Evolutionary conservation across 2,888 invertebrate species (phyloP).

Genomic region (Ophraella communa): DNA sequence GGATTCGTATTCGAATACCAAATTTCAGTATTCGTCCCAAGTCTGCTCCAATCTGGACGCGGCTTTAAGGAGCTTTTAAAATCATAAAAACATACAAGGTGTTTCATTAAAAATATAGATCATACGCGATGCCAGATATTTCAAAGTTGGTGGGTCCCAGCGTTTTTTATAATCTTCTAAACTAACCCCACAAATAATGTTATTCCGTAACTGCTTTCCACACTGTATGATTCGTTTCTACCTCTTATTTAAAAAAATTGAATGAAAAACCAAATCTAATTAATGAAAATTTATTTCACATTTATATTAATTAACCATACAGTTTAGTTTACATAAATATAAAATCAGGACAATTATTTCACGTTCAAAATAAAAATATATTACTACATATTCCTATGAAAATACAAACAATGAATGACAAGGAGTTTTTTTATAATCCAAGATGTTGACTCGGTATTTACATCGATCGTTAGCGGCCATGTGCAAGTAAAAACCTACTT

Average conservation of each 20-base stretch:
- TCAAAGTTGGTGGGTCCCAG: too few relatives aligned
- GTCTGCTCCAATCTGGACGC: too few relatives aligned
- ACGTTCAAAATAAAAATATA: constrained; percentile 44
- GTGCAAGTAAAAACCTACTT: neutral
- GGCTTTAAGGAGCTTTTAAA: too few relatives aligned
- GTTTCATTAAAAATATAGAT: too few relatives aligned
- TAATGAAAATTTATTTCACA: constrained; percentile 49
- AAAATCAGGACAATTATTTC: constrained; percentile 48
- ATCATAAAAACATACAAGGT: too few relatives aligned
- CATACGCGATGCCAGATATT: too few relatives aligned
- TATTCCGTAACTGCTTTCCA: too few relatives aligned
- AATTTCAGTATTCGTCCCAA: too few relatives aligned
- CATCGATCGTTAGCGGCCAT: constrained; percentile 15
- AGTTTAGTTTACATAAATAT: constrained; percentile 50
- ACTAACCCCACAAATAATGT: too few relatives aligned
- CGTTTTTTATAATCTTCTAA: too few relatives aligned
- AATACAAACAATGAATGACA: constrained; percentile 46
- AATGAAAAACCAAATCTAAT: constrained; percentile 37
- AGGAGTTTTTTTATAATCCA: constrained; percentile 6
- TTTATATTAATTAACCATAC: constrained; percentile 49
- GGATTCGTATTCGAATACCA: too few relatives aligned
- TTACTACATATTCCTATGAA: constrained; percentile 50
- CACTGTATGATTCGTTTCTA: too few relatives aligned
- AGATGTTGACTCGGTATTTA: constrained; percentile 4
- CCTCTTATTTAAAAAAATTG: neutral